Conservation (phyloP, 2,113 vertebrate genomes). For the Saiga tatarica region DNA sequence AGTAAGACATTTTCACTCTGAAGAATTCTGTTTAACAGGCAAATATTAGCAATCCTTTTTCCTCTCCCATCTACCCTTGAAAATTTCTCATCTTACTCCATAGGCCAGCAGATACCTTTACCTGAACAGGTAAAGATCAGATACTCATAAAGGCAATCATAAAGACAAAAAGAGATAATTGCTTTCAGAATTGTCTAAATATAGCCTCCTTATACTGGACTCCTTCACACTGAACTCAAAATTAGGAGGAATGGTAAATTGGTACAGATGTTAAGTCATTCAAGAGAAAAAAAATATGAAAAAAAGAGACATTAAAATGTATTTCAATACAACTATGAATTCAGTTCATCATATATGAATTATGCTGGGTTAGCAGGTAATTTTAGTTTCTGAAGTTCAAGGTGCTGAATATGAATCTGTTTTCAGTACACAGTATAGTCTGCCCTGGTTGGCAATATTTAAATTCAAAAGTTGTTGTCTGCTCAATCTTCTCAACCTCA, state of each 20-base stretch:
- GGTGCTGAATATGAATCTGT: neutral
- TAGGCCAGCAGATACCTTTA: neutral
- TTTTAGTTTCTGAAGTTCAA: neutral
- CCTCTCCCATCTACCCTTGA: neutral
- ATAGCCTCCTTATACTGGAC: neutral
- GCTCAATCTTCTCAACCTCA: neutral
- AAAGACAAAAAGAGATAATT: neutral
- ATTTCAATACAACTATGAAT: neutral
- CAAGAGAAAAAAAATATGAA: neutral
- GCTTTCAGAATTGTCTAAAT: neutral
- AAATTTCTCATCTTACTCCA: neutral
- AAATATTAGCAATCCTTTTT: neutral
- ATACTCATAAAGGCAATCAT: neutral
- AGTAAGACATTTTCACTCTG: neutral
- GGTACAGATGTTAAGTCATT: neutral
- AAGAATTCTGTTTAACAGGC: neutral
- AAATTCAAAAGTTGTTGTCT: neutral
- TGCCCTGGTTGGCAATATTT: neutral
- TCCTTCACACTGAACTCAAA: neutral
- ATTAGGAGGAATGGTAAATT: neutral
- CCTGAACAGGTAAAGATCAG: neutral
- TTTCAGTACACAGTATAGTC: neutral
- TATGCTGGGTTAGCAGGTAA: neutral
- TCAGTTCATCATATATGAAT: neutral
- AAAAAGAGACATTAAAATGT: neutral